Percentiles rank a stretch among this genome's conserved stretches.
phyloP scores from a whole-genome alignment of 1,140 invertebrate species.

The Heliconius hermathena region DNA sequence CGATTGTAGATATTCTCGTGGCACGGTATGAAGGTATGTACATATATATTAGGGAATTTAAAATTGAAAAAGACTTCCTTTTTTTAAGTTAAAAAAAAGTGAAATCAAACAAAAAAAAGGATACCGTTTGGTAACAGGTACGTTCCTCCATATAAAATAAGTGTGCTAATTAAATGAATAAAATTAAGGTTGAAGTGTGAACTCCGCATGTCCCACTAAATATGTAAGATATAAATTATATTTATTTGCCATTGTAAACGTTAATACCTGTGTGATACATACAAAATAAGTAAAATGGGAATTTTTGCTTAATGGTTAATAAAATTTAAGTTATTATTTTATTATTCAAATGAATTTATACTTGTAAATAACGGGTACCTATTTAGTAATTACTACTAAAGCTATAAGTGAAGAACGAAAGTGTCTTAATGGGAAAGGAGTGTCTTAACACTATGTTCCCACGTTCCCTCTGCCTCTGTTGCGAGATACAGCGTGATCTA shows the following conservation, averaged over 20 bases:
- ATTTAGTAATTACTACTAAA: too few species aligned
- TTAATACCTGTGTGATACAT: not conserved
- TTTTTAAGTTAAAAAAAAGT: too few species aligned
- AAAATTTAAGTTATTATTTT: too few species aligned
- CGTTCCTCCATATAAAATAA: not conserved
- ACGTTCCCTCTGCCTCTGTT: too few species aligned
- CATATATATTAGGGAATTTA: too few species aligned
- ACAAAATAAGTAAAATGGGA: not conserved
- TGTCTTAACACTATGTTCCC: too few species aligned
- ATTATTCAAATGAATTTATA: too few species aligned
- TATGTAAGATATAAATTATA: not conserved
- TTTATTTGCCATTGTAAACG: slow-evolving; percentile 7
- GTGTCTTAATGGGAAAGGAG: too few species aligned
- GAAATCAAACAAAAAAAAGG: not conserved
- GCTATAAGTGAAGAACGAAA: too few species aligned
- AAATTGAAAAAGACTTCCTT: too few species aligned
- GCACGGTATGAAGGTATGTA: not conserved
- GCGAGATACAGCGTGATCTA: too few species aligned
- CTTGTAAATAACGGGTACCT: too few species aligned
- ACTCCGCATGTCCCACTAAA: not conserved
- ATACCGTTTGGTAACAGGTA: not conserved
- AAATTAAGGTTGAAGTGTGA: slow-evolving; percentile 7
- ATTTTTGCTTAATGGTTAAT: not conserved
- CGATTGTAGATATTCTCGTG: not conserved
- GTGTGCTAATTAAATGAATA: not conserved